Conservation (phyloP, 2,113 vertebrate species). For the Monopterus albus region DNA sequence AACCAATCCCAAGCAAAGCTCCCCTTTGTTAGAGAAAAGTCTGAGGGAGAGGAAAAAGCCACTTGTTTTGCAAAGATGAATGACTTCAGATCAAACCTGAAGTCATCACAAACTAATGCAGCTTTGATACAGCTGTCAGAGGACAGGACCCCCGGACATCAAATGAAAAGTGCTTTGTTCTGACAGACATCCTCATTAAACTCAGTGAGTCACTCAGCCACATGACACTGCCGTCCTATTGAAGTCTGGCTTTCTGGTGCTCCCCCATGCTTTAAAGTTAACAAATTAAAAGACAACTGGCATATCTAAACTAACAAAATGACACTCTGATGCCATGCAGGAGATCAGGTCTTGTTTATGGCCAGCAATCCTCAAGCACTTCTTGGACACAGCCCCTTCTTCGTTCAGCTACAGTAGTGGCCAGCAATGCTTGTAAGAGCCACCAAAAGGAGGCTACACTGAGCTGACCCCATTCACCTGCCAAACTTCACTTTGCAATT, state of each 20-base stretch:
- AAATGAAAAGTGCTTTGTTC: conserved; percentile 46
- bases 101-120: conserved; percentile 1
- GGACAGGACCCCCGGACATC: conserved; percentile 27
- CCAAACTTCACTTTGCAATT: conserved; percentile 61
- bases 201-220: conserved; percentile 36
- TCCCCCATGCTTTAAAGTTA: conserved; percentile 30
- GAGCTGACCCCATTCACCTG: conserved; percentile 31
- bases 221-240: conserved; percentile 5
- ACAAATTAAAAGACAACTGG: conserved; percentile 2
- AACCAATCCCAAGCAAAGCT: neutral
- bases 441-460: conserved; percentile 20
- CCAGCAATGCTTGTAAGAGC: conserved; percentile 5
- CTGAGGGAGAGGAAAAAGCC: neutral
- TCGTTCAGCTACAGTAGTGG: conserved; percentile 20
- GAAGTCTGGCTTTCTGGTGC: conserved; percentile 22
- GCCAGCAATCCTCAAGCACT: conserved; percentile 9
- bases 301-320: neutral
- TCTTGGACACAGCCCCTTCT: neutral
- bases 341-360: conserved; percentile 14
- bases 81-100: conserved; percentile 7
- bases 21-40: conserved; percentile 1
- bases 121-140: conserved; percentile 40
- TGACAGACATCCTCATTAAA: conserved; percentile 54
- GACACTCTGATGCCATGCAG: neutral
- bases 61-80: conserved; percentile 17